Conservation (phyloP, 2,888 invertebrate genomes). For the Sialis lutaria region DNA sequence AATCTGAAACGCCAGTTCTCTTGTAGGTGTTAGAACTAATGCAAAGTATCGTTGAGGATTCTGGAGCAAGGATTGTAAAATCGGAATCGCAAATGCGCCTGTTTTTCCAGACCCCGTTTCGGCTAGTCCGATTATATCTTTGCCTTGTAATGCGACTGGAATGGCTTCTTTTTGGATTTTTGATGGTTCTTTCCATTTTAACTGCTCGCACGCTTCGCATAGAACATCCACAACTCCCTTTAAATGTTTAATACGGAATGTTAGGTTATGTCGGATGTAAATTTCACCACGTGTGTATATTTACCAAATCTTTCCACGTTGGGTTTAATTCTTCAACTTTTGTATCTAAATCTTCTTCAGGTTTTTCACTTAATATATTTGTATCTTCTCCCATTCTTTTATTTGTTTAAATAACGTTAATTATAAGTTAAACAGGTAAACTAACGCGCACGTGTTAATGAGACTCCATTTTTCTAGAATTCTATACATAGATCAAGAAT, state of each 20-base stretch:
- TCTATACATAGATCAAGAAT: no score
- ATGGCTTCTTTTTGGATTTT: slow-evolving; percentile 92
- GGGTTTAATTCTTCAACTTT: slow-evolving; percentile 18
- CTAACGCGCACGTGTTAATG: no score
- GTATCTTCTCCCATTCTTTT: no score
- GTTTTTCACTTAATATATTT: slow-evolving; percentile 6
- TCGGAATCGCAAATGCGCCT: slow-evolving; percentile 93
- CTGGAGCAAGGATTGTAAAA: slow-evolving; percentile 76
- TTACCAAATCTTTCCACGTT: slow-evolving; percentile 44
- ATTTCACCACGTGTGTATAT: slow-evolving; percentile 9
- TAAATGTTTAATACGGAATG: slow-evolving; percentile 9
- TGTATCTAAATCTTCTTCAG: slow-evolving; percentile 7
- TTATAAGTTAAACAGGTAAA: no score
- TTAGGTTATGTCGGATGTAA: not conserved
- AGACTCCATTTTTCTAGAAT: no score
- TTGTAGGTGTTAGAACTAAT: slow-evolving; percentile 83
- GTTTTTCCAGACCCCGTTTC: slow-evolving; percentile 96
- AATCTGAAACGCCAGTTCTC: slow-evolving; percentile 96
- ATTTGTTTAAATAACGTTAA: no score
- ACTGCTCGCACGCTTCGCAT: slow-evolving; percentile 75
- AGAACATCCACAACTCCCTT: slow-evolving; percentile 83
- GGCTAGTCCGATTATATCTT: slow-evolving; percentile 41
- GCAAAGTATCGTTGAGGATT: slow-evolving; percentile 91
- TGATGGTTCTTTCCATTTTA: slow-evolving; percentile 90
- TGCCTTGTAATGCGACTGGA: slow-evolving; percentile 77